phyloP scores from a whole-genome alignment of 1,140 invertebrate species.

The Maconellicoccus hirsutus region DNA sequence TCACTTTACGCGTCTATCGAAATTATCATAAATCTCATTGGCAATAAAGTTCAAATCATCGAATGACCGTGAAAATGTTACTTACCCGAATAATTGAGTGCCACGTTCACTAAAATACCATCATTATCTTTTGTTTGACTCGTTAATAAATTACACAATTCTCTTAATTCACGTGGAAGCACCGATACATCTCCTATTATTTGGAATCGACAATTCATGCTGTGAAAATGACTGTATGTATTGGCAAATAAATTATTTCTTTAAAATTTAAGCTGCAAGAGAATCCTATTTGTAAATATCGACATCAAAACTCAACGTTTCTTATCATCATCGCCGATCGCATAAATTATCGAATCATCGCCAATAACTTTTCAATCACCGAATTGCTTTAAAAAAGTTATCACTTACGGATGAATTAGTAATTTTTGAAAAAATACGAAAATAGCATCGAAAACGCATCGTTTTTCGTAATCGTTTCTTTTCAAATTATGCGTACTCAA shows the following conservation, averaged over 20 bases:
- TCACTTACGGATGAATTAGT: background rate
- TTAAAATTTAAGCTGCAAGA: background rate
- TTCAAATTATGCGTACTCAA: constrained; percentile 5
- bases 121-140: background rate
- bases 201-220: background rate
- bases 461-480: background rate
- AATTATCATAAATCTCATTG: no score
- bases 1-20: no score
- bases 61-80: background rate
- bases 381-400: background rate
- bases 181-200: background rate
- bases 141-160: background rate
- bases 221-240: background rate
- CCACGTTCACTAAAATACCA: background rate
- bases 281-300: no score
- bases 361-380: no score
- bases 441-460: background rate
- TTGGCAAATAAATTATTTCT: no score
- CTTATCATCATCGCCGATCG: no score
- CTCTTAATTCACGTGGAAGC: background rate
- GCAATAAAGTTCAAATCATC: no score
- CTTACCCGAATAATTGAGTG: constrained; percentile 12
- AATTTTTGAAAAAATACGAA: background rate
- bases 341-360: no score
- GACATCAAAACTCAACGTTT: no score